A percentile compares a stretch with the other conserved stretches of the same genome.
Evolutionary conservation across 2,888 invertebrate genomes (phyloP).

Genomic region (Latrodectus hesperus): DNA sequence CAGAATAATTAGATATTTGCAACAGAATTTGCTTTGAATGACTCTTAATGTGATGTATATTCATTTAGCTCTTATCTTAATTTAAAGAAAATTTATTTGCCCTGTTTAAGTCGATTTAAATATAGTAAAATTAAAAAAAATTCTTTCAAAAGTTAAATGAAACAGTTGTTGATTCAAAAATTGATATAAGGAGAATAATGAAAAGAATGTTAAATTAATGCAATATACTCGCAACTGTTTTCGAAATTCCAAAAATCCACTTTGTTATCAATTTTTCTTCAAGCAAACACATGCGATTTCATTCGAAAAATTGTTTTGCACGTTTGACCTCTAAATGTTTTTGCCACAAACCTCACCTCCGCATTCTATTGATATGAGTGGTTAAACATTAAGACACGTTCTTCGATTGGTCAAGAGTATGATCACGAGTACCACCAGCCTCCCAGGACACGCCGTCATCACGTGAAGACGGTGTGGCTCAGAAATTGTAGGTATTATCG

Average conservation of each 20-base stretch:
- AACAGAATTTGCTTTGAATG: too few species aligned
- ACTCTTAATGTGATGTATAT: too few species aligned
- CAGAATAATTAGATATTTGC: too few species aligned
- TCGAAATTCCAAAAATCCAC: not conserved
- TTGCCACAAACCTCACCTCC: conserved; percentile 30
- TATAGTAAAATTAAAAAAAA: too few species aligned
- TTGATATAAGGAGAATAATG: not conserved
- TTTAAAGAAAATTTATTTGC: too few species aligned
- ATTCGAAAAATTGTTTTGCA: not conserved
- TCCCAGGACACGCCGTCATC: conserved; percentile 9
- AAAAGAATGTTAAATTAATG: not conserved
- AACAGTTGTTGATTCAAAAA: not conserved
- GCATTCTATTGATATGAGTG: conserved; percentile 29
- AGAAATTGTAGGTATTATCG: not conserved
- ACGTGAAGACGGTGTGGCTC: conserved; percentile 44
- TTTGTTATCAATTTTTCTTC: too few species aligned
- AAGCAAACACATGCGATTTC: not conserved
- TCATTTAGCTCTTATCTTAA: too few species aligned
- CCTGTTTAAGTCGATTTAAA: too few species aligned
- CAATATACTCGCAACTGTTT: not conserved
- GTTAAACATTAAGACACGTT: conserved; percentile 12
- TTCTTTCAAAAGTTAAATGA: too few species aligned
- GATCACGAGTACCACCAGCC: conserved; percentile 40
- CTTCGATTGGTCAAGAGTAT: conserved; percentile 15
- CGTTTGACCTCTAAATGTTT: not conserved